A percentile compares a stretch with the other conserved stretches of the same genome.
These are phyloP conservation scores for Folsomia manolachei DNA, from an alignment of 2,888 invertebrate genomes.

Conservation along the genomic window DNA sequence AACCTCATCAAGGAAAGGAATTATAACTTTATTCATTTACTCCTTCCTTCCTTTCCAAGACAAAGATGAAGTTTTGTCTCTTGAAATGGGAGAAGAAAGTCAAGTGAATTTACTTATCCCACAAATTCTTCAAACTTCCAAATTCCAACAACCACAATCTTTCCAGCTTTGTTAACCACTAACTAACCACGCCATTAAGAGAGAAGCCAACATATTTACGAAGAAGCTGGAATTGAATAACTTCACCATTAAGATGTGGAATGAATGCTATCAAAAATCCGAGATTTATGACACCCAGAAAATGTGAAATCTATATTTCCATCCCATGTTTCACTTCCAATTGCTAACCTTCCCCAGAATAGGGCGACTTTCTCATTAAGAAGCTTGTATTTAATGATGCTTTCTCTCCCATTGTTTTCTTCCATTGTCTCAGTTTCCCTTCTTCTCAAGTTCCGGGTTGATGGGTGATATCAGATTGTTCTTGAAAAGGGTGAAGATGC, in stretches of 20 bases:
- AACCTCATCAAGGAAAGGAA: background rate
- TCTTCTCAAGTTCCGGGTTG: background rate
- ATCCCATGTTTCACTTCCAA: background rate
- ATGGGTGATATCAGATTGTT: background rate
- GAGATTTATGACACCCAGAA: background rate
- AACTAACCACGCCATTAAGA: background rate
- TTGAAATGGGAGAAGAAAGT: too few relatives aligned
- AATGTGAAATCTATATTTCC: conserved; percentile 4
- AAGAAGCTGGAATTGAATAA: background rate
- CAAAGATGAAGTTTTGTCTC: too few relatives aligned
- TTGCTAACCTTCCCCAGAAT: background rate
- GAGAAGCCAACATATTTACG: background rate
- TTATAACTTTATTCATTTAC: background rate
- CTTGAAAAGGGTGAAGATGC: too few relatives aligned
- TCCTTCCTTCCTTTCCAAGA: background rate
- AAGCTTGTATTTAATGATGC: conserved; percentile 2
- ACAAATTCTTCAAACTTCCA: too few relatives aligned
- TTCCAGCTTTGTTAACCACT: too few relatives aligned
- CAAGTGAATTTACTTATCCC: too few relatives aligned
- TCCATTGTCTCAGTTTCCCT: conserved; percentile 24
- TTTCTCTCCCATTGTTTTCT: background rate
- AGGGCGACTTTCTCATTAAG: conserved; percentile 1
- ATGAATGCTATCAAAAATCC: background rate
- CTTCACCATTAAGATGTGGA: background rate
- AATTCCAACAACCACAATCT: background rate